Evolutionary conservation across 53 echinoderm and acorn worm species (phyloP).

Genomic region (Henricia sp.): DNA sequence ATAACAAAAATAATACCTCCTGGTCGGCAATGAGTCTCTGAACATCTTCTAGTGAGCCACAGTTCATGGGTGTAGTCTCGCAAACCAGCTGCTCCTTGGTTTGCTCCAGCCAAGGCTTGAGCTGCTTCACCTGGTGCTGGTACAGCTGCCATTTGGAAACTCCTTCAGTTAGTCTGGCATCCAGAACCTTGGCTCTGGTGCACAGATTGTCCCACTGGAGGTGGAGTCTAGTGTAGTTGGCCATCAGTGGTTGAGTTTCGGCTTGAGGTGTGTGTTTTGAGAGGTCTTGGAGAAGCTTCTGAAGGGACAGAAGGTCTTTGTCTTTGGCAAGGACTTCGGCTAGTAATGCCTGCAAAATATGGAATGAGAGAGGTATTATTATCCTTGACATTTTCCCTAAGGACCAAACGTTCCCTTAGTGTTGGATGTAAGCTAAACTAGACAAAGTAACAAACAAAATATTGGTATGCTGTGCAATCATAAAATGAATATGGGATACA

Average conservation of each 20-base stretch:
- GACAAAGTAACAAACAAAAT: too few relatives aligned
- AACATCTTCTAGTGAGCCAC: constrained; percentile 62
- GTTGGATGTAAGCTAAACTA: too few relatives aligned
- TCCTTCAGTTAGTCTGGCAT: constrained; percentile 52
- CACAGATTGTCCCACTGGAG: constrained; percentile 73
- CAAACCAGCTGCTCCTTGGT: constrained; percentile 61
- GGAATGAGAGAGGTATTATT: too few relatives aligned
- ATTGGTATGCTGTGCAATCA: too few relatives aligned
- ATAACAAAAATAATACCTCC: too few relatives aligned
- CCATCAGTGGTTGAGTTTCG: constrained; percentile 60
- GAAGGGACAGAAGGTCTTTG: constrained; percentile 51
- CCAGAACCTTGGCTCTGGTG: constrained; percentile 49
- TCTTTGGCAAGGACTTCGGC: constrained; percentile 75
- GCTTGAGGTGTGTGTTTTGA: constrained; percentile 44
- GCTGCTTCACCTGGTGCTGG: constrained; percentile 69
- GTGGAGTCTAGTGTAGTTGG: constrained; percentile 35
- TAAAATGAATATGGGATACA: too few relatives aligned
- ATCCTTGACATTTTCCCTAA: too few relatives aligned
- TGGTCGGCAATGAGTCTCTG: constrained; percentile 47
- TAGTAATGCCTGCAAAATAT: constrained; percentile 62
- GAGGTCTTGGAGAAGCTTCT: constrained; percentile 45
- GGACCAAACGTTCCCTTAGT: too few relatives aligned
- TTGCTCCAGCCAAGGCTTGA: constrained; percentile 61
- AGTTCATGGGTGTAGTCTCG: constrained; percentile 21
- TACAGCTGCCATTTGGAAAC: constrained; percentile 75